These are phyloP conservation scores for Oligia fasciuncula DNA, from an alignment of 2,888 invertebrate species.

Conservation along the genomic window DNA sequence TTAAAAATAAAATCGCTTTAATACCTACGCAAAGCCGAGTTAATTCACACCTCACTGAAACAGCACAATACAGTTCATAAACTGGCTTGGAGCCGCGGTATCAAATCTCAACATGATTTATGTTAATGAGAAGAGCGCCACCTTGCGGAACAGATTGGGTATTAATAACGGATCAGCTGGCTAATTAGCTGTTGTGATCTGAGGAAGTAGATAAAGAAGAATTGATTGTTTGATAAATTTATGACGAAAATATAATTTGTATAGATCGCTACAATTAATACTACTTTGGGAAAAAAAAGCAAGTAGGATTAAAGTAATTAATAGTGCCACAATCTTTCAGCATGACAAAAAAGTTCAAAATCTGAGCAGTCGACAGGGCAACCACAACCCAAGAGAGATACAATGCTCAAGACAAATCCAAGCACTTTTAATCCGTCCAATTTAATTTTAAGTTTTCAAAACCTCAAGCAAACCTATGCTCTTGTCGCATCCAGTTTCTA, in stretches of 20 bases:
- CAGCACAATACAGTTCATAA: conserved; percentile 62
- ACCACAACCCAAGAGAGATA: not conserved
- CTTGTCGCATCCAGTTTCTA: conserved; percentile 20
- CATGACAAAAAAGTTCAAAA: not conserved
- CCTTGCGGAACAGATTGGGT: conserved; percentile 79
- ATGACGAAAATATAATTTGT: not conserved
- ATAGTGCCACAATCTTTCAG: not conserved
- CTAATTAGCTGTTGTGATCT: conserved; percentile 62
- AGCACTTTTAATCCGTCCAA: conserved; percentile 47
- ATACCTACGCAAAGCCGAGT: conserved; percentile 33
- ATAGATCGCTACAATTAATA: not conserved
- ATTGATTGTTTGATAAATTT: conserved; percentile 48
- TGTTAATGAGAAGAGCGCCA: conserved; percentile 78
- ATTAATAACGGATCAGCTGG: conserved; percentile 77
- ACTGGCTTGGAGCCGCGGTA: conserved; percentile 46
- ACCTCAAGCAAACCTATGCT: conserved; percentile 14
- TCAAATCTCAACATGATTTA: conserved; percentile 74
- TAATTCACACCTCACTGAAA: conserved; percentile 48
- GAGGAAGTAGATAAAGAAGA: conserved; percentile 35
- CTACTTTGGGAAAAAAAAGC: not conserved
- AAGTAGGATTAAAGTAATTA: not conserved
- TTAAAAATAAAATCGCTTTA: conserved; percentile 23
- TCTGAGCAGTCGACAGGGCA: not conserved
- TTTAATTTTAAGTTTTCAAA: conserved; percentile 30
- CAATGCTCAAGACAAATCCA: not conserved